Base-by-base conservation (phyloP, 2,797 vertebrate genomes). In the Erethizon dorsatum region DNA sequence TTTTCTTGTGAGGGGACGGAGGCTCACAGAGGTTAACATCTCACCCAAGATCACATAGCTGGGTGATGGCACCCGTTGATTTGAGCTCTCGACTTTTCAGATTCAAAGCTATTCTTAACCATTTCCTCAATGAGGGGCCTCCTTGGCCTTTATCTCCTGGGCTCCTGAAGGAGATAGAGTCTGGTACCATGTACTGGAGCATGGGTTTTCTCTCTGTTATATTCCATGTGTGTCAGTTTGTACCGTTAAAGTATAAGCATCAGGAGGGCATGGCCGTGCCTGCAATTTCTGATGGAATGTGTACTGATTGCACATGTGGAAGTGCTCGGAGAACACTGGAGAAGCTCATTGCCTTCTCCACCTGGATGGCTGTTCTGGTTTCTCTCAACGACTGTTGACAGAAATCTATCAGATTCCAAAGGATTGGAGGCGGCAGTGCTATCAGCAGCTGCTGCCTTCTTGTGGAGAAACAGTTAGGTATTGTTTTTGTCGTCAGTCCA, bases 1-100 rank as follows among this genome's bases (percentile, higher is more conserved):
- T 86, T 92, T 97, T 92, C 50, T 61, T 28, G 63, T 56, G 59
- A 89, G 47, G 86, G 83, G 80, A 90, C 24, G 93, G 41, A 96
- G 41, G 24, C 45, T 93, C 52, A 56, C 20, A 73, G 82, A 96
- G 1, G 56, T 91, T 75, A 63, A 93, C 33, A 67, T 18, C 5
- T 77, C 5, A 17, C 14, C 45, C 14, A 59, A 9, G 22, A 20
- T 79, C 11, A 26, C 37, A 28, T 4, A 91, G 33, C 37, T 75
- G 56, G 77, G n/a, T 28, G 22, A 41, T 54, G 3, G 18, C 24
- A 52, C 33, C 15, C 18, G n/a, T 22, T 83, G 54, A 41, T 69
- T 88, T 75, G 57, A 88, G 77, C 8, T 6, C 22, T 73, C 24
- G 3, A 5, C 85, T 65, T 83, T 90, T 33, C 20, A 71, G 56